Conservation (phyloP, 2,113 vertebrate genomes). For the Mungos mungo region DNA sequence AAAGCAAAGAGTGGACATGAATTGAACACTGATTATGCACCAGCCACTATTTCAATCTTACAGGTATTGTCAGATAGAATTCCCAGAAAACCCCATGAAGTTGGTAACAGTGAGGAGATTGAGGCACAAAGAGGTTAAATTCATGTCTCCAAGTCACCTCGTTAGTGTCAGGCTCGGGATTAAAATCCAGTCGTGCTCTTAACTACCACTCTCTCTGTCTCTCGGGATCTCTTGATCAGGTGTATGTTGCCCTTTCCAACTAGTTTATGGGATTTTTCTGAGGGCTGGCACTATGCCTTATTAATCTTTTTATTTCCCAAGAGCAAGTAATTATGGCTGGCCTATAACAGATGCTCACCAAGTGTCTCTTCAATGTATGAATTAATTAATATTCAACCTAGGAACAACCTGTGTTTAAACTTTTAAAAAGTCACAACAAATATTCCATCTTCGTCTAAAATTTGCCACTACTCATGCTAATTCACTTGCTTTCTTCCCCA, state of each 20-base stretch:
- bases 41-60: neutral
- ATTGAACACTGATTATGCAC: too few species aligned
- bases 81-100: neutral
- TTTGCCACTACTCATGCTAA: neutral
- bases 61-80: neutral
- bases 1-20: neutral
- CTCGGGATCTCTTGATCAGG: neutral
- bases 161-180: neutral
- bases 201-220: neutral
- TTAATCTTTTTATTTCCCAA: neutral
- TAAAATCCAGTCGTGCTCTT: neutral
- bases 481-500: neutral
- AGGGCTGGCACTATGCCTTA: neutral
- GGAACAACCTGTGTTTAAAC: neutral
- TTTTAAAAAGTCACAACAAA: constrained; percentile 15
- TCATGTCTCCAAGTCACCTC: neutral
- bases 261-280: neutral
- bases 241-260: neutral
- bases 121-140: neutral
- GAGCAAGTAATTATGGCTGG: neutral
- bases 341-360: neutral
- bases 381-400: neutral
- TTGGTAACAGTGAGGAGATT: neutral
- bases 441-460: neutral
- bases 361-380: neutral